Percentiles rank a stretch among this genome's conserved stretches.
These are phyloP conservation scores for Amblyraja radiata DNA, from an alignment of 2,797 vertebrate genomes.

Conservation along the genomic window DNA sequence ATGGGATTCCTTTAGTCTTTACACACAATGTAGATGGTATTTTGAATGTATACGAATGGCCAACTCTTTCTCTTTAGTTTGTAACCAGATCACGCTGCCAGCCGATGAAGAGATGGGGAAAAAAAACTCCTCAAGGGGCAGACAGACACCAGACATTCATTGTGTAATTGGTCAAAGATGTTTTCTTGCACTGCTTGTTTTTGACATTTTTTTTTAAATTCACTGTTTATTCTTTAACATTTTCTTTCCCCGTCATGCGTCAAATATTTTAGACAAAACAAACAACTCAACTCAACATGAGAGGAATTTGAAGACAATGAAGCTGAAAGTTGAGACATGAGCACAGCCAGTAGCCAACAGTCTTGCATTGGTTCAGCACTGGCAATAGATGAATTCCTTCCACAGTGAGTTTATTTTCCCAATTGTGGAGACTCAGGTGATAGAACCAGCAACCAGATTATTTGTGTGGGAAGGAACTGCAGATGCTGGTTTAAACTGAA, in stretches of 20 bases:
- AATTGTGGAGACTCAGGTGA: background rate
- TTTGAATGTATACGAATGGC: background rate
- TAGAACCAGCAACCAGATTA: background rate
- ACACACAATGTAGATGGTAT: background rate
- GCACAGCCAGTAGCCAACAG: too few relatives aligned
- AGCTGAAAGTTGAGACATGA: too few relatives aligned
- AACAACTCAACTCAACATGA: background rate
- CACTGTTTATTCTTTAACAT: background rate
- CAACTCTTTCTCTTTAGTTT: background rate
- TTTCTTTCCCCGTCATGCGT: background rate
- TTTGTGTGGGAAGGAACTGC: background rate
- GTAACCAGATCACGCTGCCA: background rate
- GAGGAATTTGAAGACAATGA: too few relatives aligned
- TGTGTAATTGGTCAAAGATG: background rate
- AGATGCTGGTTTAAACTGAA: too few relatives aligned
- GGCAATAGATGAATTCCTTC: too few relatives aligned
- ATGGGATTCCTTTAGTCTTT: background rate
- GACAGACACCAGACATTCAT: background rate
- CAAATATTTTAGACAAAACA: background rate
- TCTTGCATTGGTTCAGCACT: too few relatives aligned
- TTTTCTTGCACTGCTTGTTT: background rate
- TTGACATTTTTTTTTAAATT: background rate
- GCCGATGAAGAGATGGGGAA: background rate
- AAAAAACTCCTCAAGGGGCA: background rate
- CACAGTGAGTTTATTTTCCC: background rate